Base-by-base conservation (phyloP, 2,113 vertebrate species). In the Festucalex cinctus region DNA sequence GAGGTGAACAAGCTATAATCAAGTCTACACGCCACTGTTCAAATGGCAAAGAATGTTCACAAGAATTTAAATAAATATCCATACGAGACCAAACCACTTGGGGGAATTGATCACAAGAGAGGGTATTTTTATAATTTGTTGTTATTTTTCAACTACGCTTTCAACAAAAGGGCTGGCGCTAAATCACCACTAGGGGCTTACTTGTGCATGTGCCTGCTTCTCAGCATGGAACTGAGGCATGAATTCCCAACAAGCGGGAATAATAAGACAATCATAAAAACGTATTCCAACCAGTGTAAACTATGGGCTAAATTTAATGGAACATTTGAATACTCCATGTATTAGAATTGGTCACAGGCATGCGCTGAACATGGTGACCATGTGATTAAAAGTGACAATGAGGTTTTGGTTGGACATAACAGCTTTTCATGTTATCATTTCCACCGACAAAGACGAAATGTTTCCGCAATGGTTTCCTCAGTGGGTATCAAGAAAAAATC, bases 401-500 rank as follows among this genome's bases (percentile, higher is more conserved):
- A 12, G 3, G 9, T 59, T 59, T 37, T 20, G 32, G 16, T 46
- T 69, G 6, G 14, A 66, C 54, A 28, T 39, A 9, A 66, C 49
- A 20, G 53, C 41, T 49, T 62, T 51, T 57, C 62, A 64, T 79
- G 66, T 83, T 66, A 67, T 77, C 70, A 61, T 56, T 56, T 56
- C 26, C 26, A 13, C 14, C 5, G 53, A 32, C 26, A 28, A 56
- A 14, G 14, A 5, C 24, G 5, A 17, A 7, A 65, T 75, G 63
- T 56, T 26, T 56, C 71, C 75, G 48, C 8, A 28, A 37, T 80
- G 56, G 44, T 36, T 73, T 54, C 41, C 41, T 79, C 79, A 91
- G 88, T 80, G 68, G 80, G 77, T 54, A 84, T 91, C 76, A 90
- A 75, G 65, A 94, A 89, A 86, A 94, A 85, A 82, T 93, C 93